Conservation (phyloP, 2,113 vertebrate species). For the Arizona elegans region DNA sequence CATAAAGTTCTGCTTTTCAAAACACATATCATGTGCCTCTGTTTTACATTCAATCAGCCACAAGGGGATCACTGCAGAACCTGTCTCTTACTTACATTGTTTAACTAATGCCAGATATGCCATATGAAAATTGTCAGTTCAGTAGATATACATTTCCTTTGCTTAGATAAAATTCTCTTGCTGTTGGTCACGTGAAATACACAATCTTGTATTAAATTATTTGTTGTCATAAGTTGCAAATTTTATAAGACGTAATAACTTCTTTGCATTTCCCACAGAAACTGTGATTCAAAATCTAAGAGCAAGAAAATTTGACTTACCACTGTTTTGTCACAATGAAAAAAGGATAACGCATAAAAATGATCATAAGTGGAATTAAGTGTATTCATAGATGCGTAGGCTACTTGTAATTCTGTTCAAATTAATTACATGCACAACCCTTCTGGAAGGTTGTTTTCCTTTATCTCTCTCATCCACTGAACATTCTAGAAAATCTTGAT, state of each 20-base stretch:
- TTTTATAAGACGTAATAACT: not conserved
- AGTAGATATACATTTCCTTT: conserved; percentile 18
- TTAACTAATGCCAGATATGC: conserved; percentile 58
- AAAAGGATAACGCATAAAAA: not conserved
- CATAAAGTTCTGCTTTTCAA: conserved; percentile 91
- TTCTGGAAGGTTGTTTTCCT: not conserved
- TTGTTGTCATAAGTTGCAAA: not conserved
- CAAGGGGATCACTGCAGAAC: conserved; percentile 64
- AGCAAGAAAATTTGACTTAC: not conserved
- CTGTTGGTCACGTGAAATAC: conserved; percentile 36
- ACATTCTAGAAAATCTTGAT: not conserved
- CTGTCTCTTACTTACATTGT: conserved; percentile 40
- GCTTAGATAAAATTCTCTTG: conserved; percentile 46
- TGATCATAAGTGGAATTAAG: not conserved
- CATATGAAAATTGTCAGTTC: conserved; percentile 58
- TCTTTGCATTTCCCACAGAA: conserved; percentile 20
- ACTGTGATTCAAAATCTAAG: not conserved
- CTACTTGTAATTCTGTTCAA: not conserved
- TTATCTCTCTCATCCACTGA: not conserved
- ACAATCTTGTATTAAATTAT: conserved; percentile 23
- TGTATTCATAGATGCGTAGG: not conserved
- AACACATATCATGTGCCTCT: conserved; percentile 73
- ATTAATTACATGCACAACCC: not conserved
- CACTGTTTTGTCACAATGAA: conserved; percentile 2
- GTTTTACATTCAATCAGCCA: conserved; percentile 71